Percentiles rank a stretch among this genome's conserved stretches.
These are phyloP conservation scores for Calonectris borealis DNA, from an alignment of 2,113 vertebrate genomes.

Conservation along the genomic window DNA sequence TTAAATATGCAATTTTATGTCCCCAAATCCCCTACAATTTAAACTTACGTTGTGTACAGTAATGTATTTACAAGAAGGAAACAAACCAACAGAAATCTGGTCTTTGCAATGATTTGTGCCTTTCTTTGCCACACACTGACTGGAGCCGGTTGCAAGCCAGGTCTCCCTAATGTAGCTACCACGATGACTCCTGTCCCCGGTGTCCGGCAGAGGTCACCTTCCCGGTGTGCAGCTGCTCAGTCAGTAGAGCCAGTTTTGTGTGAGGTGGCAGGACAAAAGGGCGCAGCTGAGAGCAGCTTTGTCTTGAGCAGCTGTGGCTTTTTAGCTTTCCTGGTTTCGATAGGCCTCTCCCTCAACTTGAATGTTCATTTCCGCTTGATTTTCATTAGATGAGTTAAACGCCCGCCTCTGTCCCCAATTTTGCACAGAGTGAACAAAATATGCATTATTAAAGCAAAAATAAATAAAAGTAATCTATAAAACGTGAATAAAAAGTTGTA, in stretches of 20 bases:
- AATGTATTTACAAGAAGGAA: constrained; percentile 73
- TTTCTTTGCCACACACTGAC: constrained; percentile 80
- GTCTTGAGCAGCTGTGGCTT: constrained; percentile 68
- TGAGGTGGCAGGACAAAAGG: constrained; percentile 32
- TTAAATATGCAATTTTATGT: constrained; percentile 79
- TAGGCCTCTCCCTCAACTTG: constrained; percentile 64
- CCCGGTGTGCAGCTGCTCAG: constrained; percentile 45
- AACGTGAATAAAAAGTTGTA: constrained; percentile 72
- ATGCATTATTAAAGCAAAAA: constrained; percentile 82
- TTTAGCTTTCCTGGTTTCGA: constrained; percentile 67
- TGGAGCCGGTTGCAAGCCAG: constrained; percentile 73
- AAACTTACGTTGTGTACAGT: constrained; percentile 69
- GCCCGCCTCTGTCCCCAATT: constrained; percentile 70
- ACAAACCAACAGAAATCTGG: constrained; percentile 71
- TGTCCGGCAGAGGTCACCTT: constrained; percentile 62
- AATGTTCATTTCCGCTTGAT: constrained; percentile 78
- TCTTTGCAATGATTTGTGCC: constrained; percentile 83
- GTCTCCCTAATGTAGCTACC: constrained; percentile 67
- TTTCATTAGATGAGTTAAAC: constrained; percentile 72
- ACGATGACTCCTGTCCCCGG: constrained; percentile 30
- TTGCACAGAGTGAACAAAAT: constrained; percentile 81
- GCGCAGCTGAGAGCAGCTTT: constrained; percentile 51
- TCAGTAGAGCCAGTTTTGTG: constrained; percentile 24
- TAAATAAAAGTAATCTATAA: constrained; percentile 81
- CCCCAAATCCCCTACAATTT: constrained; percentile 47